Evolutionary conservation across 2,797 vertebrate genomes (phyloP), one percentile per base, ranked within the genome.

Genomic region (Helicolenus hilgendorfi): DNA sequence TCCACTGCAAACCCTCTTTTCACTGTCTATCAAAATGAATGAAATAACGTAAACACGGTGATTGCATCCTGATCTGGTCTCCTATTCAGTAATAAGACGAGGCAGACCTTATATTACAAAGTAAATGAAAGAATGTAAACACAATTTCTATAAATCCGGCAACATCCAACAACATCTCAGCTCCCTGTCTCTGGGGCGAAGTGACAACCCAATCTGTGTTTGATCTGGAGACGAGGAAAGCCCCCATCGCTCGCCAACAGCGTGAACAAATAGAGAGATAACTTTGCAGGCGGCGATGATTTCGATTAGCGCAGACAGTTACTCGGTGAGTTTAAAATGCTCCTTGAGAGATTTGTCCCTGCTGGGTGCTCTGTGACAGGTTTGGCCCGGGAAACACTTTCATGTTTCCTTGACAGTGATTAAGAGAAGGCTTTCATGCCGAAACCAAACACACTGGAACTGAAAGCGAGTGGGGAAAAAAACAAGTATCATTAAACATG

Each of bases 161-260:
- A 49, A 49, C 45, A 49, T 49, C 45, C 18, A 49, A 49, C 45
- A 58, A 7, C 70, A 68, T n/a, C 65, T 65, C 62, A 2, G 35
- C 73, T 78, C 67, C 63, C 62, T 75, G 72, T 75, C 41, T 75
- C 77, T 38, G 33, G 53, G 15, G 49, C 18, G n/a, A 38, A 33
- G 29, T 53, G 56, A 78, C 71, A 77, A 55, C 7, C 27, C 9
- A 36, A 69, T 90, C 58, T 84, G 20, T 79, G 74, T 91, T 88
- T 87, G 88, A 83, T 87, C 76, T 72, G 2, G n/a, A 86, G 82
- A 56, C 0, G 0, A 82, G 78, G 74, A 59, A 86, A 76, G 26
- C 74, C 81, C 74, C n/a, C 20, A 36, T 56, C 62, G 3, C 68
- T 69, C 27, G 11, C 72, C 72, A 59, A 6, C 0, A 70, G 62